phyloP scores from a whole-genome alignment of 2,888 invertebrate species.

The Plebejus argus region DNA sequence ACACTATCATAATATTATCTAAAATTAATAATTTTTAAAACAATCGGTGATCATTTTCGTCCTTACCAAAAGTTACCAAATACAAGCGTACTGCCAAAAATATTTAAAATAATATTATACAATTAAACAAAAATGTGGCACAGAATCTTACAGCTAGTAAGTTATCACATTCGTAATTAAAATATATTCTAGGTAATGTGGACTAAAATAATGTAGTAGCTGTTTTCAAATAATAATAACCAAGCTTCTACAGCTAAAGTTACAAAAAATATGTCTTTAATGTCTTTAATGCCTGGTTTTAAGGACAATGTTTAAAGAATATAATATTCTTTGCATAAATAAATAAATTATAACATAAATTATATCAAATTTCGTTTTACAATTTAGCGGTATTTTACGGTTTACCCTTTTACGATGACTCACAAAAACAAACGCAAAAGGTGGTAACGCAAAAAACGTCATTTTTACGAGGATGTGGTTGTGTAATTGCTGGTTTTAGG shows the following conservation, averaged over 20 bases:
- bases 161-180: slow-evolving; percentile 15
- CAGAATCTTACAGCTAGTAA: slow-evolving; percentile 1
- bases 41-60: slow-evolving; percentile 72
- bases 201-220: not conserved
- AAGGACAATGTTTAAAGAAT: too few relatives aligned
- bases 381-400: too few relatives aligned
- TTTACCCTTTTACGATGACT: not conserved
- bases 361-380: too few relatives aligned
- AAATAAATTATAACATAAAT: too few relatives aligned
- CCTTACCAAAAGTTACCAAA: slow-evolving; percentile 46
- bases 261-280: too few relatives aligned
- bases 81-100: slow-evolving; percentile 15
- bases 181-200: not conserved
- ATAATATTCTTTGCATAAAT: too few relatives aligned
- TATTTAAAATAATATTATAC: not conserved
- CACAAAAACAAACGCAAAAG: not conserved
- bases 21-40: slow-evolving; percentile 44
- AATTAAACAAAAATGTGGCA: slow-evolving; percentile 13
- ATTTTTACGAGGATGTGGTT: not conserved
- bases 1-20: slow-evolving; percentile 17
- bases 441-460: not conserved
- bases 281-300: too few relatives aligned
- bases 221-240: not conserved
- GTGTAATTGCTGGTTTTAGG: slow-evolving; percentile 8
- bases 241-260: not conserved